Base-by-base conservation (phyloP, 2,888 invertebrate species). In the Drosophila infuscata region DNA sequence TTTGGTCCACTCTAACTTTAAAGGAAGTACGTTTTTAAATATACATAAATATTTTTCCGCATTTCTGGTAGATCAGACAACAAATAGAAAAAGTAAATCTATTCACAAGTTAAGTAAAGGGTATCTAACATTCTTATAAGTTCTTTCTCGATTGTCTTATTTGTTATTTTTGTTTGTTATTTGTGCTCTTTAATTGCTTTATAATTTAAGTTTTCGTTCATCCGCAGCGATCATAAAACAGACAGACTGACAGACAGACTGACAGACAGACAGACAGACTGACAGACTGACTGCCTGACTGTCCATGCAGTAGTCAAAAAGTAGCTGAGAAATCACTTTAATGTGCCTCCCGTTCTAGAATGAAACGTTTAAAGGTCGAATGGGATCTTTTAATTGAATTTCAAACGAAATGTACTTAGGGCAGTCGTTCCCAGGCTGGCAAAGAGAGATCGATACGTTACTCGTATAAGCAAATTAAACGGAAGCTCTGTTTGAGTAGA, bases 381-480 rank as follows among this genome's bases (percentile, higher is more conserved):
- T 72, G 74, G 59, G 46, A 69, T 64, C 12, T 59, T 74, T 89
- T 89, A 88, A 88, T 88, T 85, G 74, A 89, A 89, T 89, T 84
- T 89, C 83, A 88, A 85, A 88, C 83, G 83, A 89, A 84, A 85
- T 82, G 90, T 84, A 89, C 90, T 89, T 82, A 68, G 88, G 38
- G 62, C 33, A 52, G 30, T 3, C 11, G 33, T 35, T 60, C 54
- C 43, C 60, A 61, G 8, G 5, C 43, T 20, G 33, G 32, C 66
- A 0, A 65, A 20, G 0, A 29, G 35, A 58, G 46, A 60, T 64
- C 75, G 58, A 57, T 41, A n/a, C 33, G 30, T 56, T 60, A 38
- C 25, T 56, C 11, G 20, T 20, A 1, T 46, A 69, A 58, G 30
- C 60, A 69, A 84, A 71, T 84, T 89, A 89, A 85, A 89, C 86